Conservation (phyloP, 2,113 vertebrate genomes). For the Raja brachyura region DNA sequence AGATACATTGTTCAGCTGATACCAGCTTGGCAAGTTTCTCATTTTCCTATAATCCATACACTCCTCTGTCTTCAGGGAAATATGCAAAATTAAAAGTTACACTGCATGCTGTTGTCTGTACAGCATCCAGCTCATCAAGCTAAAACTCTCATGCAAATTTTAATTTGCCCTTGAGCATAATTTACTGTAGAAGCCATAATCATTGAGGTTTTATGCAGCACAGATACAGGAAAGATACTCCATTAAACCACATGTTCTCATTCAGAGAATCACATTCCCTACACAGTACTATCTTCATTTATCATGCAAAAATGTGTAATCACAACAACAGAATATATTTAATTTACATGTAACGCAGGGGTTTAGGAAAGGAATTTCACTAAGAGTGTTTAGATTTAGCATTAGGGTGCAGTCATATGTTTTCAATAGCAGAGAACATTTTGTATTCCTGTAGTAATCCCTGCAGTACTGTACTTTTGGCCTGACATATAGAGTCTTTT, state of each 20-base stretch:
- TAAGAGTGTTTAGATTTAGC: conserved; percentile 50
- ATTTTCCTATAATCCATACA: conserved; percentile 77
- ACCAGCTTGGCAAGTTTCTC: conserved; percentile 75
- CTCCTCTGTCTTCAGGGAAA: conserved; percentile 74
- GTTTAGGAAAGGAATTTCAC: conserved; percentile 56
- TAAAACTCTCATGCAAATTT: conserved; percentile 96
- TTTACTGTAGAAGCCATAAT: conserved; percentile 94
- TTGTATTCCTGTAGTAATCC: conserved; percentile 70
- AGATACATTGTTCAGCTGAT: conserved; percentile 74
- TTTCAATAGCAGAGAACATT: conserved; percentile 63
- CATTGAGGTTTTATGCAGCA: conserved; percentile 90
- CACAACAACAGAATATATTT: conserved; percentile 54
- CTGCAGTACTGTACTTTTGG: conserved; percentile 80
- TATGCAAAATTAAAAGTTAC: conserved; percentile 81
- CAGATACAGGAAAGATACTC: conserved; percentile 79
- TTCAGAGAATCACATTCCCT: conserved; percentile 98
- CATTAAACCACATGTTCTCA: conserved; percentile 92
- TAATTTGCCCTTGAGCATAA: conserved; percentile 99
- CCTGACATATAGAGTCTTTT: conserved; percentile 95
- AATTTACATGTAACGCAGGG: conserved; percentile 33
- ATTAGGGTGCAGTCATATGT: conserved; percentile 50
- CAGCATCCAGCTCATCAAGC: conserved; percentile 77
- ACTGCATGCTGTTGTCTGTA: conserved; percentile 79
- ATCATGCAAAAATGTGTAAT: conserved; percentile 70
- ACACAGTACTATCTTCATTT: conserved; percentile 81